Conservation (phyloP, 2,888 invertebrate species). For the Eupeodes latifasciatus region DNA sequence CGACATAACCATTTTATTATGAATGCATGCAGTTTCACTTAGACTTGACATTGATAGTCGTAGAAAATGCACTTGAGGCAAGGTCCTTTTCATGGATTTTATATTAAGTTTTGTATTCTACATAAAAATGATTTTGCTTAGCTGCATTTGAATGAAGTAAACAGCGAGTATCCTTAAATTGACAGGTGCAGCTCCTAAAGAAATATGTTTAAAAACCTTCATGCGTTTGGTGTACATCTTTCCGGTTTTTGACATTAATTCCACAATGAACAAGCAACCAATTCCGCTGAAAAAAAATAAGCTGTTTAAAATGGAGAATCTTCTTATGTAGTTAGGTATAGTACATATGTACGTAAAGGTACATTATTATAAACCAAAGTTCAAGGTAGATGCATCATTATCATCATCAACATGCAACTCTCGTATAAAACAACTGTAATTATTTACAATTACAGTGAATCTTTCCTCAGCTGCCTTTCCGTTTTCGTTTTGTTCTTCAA, state of each 20-base stretch:
- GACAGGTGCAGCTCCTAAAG: no score
- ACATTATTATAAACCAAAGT: constrained; percentile 44
- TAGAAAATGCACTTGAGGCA: no score
- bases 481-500: constrained; percentile 26
- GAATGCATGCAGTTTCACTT: no score
- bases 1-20: no score
- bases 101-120: no score
- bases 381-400: constrained; percentile 74
- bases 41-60: no score
- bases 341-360: background rate
- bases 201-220: background rate
- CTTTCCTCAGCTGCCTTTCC: constrained; percentile 60
- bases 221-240: background rate
- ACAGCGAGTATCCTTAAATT: no score
- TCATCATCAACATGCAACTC: constrained; percentile 71
- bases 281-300: constrained; percentile 38
- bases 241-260: constrained; percentile 12
- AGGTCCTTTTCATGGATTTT: no score
- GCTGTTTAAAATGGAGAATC: constrained; percentile 22
- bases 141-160: no score
- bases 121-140: no score
- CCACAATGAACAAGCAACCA: constrained; percentile 31
- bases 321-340: background rate
- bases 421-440: constrained; percentile 68
- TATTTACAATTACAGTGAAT: constrained; percentile 71